phyloP scores from a whole-genome alignment of 2,797 vertebrate species.

The Acipenser transmontanus region DNA sequence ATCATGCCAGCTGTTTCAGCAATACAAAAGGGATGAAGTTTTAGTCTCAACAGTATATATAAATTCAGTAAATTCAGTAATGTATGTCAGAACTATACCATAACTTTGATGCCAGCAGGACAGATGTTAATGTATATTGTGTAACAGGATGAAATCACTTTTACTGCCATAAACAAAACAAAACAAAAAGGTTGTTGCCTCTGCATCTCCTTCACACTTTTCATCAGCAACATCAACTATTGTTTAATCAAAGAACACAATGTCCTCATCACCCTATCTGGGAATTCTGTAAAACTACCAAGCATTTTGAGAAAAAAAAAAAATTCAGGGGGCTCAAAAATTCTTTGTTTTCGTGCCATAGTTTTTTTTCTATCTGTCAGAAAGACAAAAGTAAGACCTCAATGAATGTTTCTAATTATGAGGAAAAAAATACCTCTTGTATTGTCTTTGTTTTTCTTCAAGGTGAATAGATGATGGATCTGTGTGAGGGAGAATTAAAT shows the following conservation, averaged over 20 bases:
- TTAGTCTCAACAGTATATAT: too few species aligned
- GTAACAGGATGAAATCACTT: too few species aligned
- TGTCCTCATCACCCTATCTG: constrained; percentile 15
- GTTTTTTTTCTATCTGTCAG: constrained; percentile 32
- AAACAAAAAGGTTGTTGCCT: too few species aligned
- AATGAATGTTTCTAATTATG: constrained; percentile 28
- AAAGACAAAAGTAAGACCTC: constrained; percentile 18
- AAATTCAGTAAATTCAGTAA: too few species aligned
- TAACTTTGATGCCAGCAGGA: too few species aligned
- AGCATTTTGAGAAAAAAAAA: constrained; percentile 7
- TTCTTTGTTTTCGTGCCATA: constrained; percentile 28
- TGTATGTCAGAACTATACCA: too few species aligned
- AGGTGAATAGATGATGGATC: constrained; percentile 11
- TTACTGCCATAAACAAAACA: too few species aligned
- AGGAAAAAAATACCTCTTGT: neutral
- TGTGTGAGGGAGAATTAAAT: constrained; percentile 4
- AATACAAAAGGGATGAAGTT: too few species aligned
- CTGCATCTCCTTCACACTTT: neutral
- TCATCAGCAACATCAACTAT: constrained; percentile 20
- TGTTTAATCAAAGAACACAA: constrained; percentile 14
- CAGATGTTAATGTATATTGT: too few species aligned
- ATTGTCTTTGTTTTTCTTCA: constrained; percentile 3
- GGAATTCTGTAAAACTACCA: constrained; percentile 1
- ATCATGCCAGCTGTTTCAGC: too few species aligned
- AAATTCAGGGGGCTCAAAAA: constrained; percentile 1